Evolutionary conservation across 2,113 vertebrate genomes (phyloP), one percentile per base, ranked within the genome.

Genomic region (Calidris pugnax): DNA sequence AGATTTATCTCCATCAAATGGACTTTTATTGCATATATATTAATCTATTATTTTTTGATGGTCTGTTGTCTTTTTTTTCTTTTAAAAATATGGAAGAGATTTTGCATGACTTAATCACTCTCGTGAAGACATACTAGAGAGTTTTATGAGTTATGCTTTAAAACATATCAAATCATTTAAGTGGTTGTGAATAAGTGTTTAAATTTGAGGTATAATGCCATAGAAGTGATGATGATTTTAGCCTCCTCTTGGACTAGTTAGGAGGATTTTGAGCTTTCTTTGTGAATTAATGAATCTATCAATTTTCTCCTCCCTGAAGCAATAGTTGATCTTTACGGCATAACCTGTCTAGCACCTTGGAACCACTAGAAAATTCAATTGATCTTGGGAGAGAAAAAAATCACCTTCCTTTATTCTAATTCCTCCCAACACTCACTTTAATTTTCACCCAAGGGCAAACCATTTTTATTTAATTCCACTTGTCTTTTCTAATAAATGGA

Each of bases 401-500:
- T 76, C 3, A 0, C 33, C 50, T 74, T 63, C 57, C 56, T 95
- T 92, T 95, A 80, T 90, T 95, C 35, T 91, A 91, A 94, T 95
- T 96, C n/a, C 27, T 97, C 64, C 63, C 72, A 93, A 86, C 12
- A 67, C 60, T 94, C 55, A 63, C 62, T 97, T 87, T 95, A 94
- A 97, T 96, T 97, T 96, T 94, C 77, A 93, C 91, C 93, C 90
- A 97, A 97, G 96, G 94, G 95, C 95, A 96, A 94, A 90, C 75
- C 74, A 94, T 94, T 97, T 97, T 97, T 94, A 89, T 96, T 95
- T 96, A 95, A 96, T 95, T 97, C 71, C 64, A 85, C 86, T 83
- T 96, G 93, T 96, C 95, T 95, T 93, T 92, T 96, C 69, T 95
- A 96, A 95, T 96, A 96, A 96, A 96, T 95, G 78, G 51, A 6